phyloP scores from a whole-genome alignment of 2,797 vertebrate species.

The Pipistrellus pipistrellus region DNA sequence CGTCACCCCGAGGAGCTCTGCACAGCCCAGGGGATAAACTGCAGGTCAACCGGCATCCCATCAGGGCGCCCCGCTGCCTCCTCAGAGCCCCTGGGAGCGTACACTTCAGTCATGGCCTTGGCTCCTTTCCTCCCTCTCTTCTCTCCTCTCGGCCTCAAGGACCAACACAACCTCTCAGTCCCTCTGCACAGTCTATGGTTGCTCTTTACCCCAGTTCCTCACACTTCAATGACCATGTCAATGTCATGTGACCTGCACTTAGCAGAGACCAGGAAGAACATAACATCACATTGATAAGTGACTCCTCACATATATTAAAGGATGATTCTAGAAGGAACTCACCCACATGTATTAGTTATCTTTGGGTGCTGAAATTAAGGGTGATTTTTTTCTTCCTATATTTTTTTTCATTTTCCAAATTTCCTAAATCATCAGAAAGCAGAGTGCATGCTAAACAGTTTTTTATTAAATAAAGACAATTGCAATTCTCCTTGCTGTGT shows the following conservation, averaged over 20 bases:
- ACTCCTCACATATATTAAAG: not conserved
- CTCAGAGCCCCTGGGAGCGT: not conserved
- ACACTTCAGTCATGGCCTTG: not conserved
- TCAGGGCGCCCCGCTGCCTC: not conserved
- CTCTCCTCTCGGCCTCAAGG: not conserved
- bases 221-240: not conserved
- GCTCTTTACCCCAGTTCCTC: not conserved
- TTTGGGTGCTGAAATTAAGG: not conserved
- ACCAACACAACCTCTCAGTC: not conserved
- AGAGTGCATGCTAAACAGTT: not conserved
- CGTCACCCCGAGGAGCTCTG: not conserved
- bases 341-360: not conserved
- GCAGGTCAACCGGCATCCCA: too few species aligned
- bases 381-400: not conserved
- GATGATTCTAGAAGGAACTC: not conserved
- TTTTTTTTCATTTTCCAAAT: not conserved
- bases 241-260: not conserved
- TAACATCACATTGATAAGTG: not conserved
- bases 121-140: not conserved
- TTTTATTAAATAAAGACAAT: conserved; percentile 7
- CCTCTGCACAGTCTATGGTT: too few species aligned
- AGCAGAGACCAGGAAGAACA: not conserved
- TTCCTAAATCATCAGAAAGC: not conserved
- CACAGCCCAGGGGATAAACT: too few species aligned
- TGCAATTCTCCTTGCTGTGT: not conserved